Evolutionary conservation across 2,888 invertebrate genomes (phyloP), one percentile per base, ranked within the genome.

Genomic region (Strigamia transsilvanica): DNA sequence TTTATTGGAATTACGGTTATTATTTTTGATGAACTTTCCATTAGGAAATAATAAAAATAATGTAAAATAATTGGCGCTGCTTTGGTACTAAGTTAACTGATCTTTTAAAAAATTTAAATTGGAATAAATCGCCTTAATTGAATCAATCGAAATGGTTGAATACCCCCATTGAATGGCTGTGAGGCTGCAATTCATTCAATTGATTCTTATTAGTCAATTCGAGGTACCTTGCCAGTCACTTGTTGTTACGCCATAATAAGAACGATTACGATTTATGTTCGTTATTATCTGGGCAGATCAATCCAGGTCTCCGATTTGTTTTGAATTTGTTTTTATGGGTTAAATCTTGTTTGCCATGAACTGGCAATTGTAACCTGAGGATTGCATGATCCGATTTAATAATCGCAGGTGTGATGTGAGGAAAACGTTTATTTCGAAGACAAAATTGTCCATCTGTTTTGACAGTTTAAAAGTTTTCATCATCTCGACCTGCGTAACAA

Each of bases 321-420:
- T 46, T n/a, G 13, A 46, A 5, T 15, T n/a, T 15, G 12, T 46
- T 46, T 46, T 46, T 46, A 46, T 15, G 13, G n/a, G 46, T 6
- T 23, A 18, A 61, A 21, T 23, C 18, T 12, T 61, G 61, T 61
- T 61, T 61, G 23, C 61, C 61, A 61, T 61, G 61, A 61, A 61
- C 61, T 61, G 23, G 23, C 61, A 21, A 21, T 61, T 23, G 21
- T 61, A 61, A 61, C 61, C 5, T 21, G 21, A 61, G 61, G 61
- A 61, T 23, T 4, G 2, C 6, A 61, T 46, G 46, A n/a, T 46
- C 5, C 46, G n/a, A 46, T 46, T 46, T 46, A 46, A 46, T 46
- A 1, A 46, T 46, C 15, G 15, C 46, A 46, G 46, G 46, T 46
- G 5, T 46, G 15, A 46, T 46, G 13, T 15, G 9, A 15, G 46